Evolutionary conservation across 2,888 invertebrate genomes (phyloP).

Genomic region (Odiellus spinosus): DNA sequence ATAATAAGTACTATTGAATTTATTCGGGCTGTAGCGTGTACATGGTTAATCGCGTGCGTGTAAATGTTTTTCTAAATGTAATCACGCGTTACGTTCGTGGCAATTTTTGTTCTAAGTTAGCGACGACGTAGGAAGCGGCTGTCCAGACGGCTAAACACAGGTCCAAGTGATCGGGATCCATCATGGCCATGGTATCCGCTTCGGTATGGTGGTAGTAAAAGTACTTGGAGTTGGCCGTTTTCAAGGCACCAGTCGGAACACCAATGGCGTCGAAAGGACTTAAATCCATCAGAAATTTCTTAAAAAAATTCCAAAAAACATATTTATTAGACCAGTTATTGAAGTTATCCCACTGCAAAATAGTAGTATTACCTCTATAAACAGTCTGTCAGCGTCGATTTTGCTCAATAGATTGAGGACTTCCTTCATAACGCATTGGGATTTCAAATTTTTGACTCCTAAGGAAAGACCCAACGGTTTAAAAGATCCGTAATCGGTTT

Average conservation of each 20-base stretch:
- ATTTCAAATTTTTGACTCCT: constrained; percentile 37
- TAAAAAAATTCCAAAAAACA: too few relatives aligned
- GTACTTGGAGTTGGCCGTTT: constrained; percentile 51
- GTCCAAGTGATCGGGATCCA: constrained; percentile 51
- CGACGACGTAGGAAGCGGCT: constrained; percentile 55
- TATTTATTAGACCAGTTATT: too few relatives aligned
- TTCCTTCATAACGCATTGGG: constrained; percentile 39
- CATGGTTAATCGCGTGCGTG: too few relatives aligned
- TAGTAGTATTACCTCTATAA: constrained; percentile 5
- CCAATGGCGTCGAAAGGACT: constrained; percentile 35
- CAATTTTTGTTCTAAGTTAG: constrained; percentile 40
- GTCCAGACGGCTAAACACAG: constrained; percentile 61
- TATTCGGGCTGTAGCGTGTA: too few relatives aligned
- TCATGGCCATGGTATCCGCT: constrained; percentile 61
- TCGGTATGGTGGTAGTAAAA: constrained; percentile 60
- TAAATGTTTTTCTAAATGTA: too few relatives aligned
- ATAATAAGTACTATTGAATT: too few relatives aligned
- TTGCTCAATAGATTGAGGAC: constrained; percentile 46
- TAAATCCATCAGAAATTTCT: constrained; percentile 21
- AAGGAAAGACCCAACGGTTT: constrained; percentile 51
- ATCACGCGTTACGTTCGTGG: too few relatives aligned
- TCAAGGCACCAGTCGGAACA: constrained; percentile 51
- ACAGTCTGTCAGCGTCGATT: constrained; percentile 44
- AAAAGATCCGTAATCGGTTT: constrained; percentile 68
- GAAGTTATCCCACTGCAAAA: constrained; percentile 17